A percentile compares a stretch with the other conserved stretches of the same genome.
These are phyloP conservation scores for Calypte anna DNA, from an alignment of 2,113 vertebrate genomes.

Conservation along the genomic window DNA sequence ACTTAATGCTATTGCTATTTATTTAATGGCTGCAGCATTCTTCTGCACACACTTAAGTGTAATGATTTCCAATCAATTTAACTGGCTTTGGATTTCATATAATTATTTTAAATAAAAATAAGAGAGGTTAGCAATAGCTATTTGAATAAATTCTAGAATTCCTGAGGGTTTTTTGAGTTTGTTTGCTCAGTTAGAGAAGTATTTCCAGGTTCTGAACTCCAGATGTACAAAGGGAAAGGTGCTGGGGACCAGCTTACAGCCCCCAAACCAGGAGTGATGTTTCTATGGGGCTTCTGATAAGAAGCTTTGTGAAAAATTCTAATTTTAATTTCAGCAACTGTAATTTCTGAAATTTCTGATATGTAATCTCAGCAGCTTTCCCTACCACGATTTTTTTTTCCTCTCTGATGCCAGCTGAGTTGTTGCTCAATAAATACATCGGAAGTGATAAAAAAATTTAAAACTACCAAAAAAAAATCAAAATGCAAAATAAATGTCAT, in stretches of 20 bases:
- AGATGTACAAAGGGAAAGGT: background rate
- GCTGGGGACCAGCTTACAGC: background rate
- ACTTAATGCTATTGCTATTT: slow-evolving; percentile 32
- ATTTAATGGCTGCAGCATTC: slow-evolving; percentile 31
- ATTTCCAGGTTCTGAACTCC: background rate
- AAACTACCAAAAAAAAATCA: background rate
- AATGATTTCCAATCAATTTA: slow-evolving; percentile 45
- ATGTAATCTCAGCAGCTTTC: background rate
- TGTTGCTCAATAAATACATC: background rate
- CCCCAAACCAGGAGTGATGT: background rate
- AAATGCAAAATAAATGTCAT: background rate
- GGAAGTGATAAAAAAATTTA: background rate
- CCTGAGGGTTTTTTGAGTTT: background rate
- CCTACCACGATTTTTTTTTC: background rate
- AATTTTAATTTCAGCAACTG: background rate
- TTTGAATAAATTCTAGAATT: background rate
- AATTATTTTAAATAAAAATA: slow-evolving; percentile 1
- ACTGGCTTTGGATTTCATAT: slow-evolving; percentile 5
- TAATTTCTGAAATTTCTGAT: no score
- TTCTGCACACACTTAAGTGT: background rate
- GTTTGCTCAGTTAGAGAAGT: background rate
- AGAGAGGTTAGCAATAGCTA: background rate
- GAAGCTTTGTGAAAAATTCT: background rate
- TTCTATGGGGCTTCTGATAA: background rate
- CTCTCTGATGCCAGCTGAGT: background rate